Base-by-base conservation (phyloP, 2,797 vertebrate species). In the Ceryle rudis region DNA sequence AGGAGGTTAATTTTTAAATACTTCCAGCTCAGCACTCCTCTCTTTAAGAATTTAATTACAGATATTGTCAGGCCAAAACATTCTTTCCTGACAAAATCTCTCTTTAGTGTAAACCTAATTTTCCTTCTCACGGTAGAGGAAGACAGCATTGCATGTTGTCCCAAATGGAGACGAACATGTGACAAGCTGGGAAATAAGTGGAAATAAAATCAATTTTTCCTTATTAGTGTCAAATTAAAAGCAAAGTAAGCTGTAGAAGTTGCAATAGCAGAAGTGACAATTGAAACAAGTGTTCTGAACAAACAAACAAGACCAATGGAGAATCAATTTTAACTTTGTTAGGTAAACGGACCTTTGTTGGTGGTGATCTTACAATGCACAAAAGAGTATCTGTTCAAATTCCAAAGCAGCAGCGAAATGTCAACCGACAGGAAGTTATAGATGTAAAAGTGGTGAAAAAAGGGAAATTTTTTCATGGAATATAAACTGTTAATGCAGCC, bases 181-280 rank as follows among this genome's bases (percentile, higher is more conserved):
- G 85, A 93, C 57, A 88, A 88, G 31, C 39, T 47, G 51, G 79
- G 75, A 95, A 96, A 64, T 91, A 89, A 92, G 71, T 80, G 55
- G 78, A 93, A 94, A 95, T 94, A 86, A 96, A 97, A 94, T 92
- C 71, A 92, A 89, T 89, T 93, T 93, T 94, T 94, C 74, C 81
- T 51, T 85, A 82, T 93, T 89, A 94, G 42, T 64, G 77, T 93
- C 90, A 96, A 96, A 96, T 96, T 95, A 96, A 91, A 83, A 88
- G 51, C 28, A 86, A 88, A 96, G 15, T 89, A 95, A 96, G 71
- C 61, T 69, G 65, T 91, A 75, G 66, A 79, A 90, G 51, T 72
- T 81, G 54, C 54, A 47, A 28, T 49, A 90, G 62, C 39, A 69
- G 61, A 86, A 96, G 64, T 79, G 62, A 72, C 88, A 94, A 91